Base-by-base conservation (phyloP, 2,888 invertebrate genomes). In the Aphrophora alni region DNA sequence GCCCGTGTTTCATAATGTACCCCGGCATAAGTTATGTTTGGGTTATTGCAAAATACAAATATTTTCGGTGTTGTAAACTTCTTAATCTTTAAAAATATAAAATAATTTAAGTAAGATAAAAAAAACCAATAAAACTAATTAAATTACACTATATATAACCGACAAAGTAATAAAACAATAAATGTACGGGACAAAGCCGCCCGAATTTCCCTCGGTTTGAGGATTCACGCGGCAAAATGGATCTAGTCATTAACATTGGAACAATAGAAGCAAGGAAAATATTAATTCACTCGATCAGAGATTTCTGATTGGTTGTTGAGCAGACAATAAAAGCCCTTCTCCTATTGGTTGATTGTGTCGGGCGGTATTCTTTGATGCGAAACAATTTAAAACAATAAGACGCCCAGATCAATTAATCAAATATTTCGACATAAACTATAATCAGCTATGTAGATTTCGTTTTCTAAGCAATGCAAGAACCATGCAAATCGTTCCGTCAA, bases 331-430 rank as follows among this genome's bases (percentile, higher is more conserved):
- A 74, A 79, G 78, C 44, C 24, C n/a, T 59, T 21, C 78, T 73
- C 74, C 74, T 68, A 79, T 79, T 79, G 78, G 78, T 79, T 74
- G 78, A 79, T 79, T 74, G 74, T 79, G 21, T 59, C 21, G n/a
- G 59, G n/a, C 59, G 59, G 59, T 21, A 5, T 44, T 21, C 59
- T 59, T 59, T 59, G 59, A 59, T 59, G 59, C 10, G 59, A 21
- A 59, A 59, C 59, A 21, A 59, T 59, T 59, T n/a, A 21, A 59
- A 59, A 59, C 59, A 59, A 59, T 59, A 59, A 59, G 21, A 21
- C 59, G 1, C 59, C 21, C 4, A 59, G 21, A 59, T 21, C 59
- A 59, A 59, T 59, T 59, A 59, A 59, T 59, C 59, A 59, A n/a
- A 59, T 14, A 59, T 59, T 59, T 59, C 59, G 59, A 59, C 59